Conservation (phyloP, 2,888 invertebrate species). For the Lasioglossum lativentre region DNA sequence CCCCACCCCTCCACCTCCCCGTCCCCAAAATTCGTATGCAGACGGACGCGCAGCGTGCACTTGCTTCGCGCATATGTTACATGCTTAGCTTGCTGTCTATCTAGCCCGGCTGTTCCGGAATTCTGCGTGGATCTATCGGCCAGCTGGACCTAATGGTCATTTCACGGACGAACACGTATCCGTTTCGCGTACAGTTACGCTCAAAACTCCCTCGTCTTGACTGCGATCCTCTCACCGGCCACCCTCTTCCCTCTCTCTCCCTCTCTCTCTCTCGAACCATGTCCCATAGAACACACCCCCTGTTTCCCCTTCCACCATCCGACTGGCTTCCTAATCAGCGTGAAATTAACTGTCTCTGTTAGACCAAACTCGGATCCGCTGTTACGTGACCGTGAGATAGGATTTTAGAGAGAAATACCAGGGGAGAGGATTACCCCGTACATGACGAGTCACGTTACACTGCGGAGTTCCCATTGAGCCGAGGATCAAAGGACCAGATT, state of each 20-base stretch:
- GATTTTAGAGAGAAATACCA: constrained; percentile 32
- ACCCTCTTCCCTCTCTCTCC: neutral
- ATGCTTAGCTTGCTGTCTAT: constrained; percentile 69
- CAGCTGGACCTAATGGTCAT: constrained; percentile 73
- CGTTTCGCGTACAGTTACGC: constrained; percentile 61
- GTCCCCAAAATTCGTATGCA: constrained; percentile 45
- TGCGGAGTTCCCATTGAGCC: neutral
- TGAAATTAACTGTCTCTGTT: constrained; percentile 64
- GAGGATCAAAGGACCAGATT: constrained; percentile 40
- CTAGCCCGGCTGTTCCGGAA: constrained; percentile 66
- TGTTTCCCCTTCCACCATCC: neutral
- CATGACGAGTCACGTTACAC: constrained; percentile 5
- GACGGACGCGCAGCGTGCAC: constrained; percentile 19
- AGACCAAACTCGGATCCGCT: constrained; percentile 31
- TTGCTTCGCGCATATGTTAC: constrained; percentile 60
- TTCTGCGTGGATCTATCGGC: constrained; percentile 73
- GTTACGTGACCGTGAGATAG: constrained; percentile 40
- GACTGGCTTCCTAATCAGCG: constrained; percentile 55
- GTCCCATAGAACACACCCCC: neutral
- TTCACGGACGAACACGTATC: constrained; percentile 73
- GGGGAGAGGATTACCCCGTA: neutral
- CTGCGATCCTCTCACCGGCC: neutral
- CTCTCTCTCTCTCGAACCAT: neutral
- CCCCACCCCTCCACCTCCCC: neutral
- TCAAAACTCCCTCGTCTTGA: constrained; percentile 53